Base-by-base conservation (phyloP, 2,113 vertebrate genomes). In the Solea solea region DNA sequence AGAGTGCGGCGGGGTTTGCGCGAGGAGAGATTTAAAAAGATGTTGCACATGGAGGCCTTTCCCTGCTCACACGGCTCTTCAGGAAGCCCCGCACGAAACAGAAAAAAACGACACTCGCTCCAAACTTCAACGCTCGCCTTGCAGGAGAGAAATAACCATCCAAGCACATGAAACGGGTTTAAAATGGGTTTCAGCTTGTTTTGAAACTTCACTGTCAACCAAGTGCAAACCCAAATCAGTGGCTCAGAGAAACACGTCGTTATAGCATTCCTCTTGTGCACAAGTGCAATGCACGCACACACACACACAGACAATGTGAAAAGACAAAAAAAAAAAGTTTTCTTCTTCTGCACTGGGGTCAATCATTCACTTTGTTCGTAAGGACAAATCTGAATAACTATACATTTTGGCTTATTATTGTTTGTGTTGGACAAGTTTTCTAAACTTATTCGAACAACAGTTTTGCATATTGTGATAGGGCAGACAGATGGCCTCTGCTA, bases 221-320 rank as follows among this genome's bases (percentile, higher is more conserved):
- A 41, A 50, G 62, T 46, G 51, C 71, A 71, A 74, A 45, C 63
- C 62, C 76, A 79, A 54, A 54, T 12, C 79, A 50, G 68, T 13
- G 64, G 62, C 62, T 69, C 25, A 80, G 64, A 76, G 69, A 76
- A 82, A 85, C 78, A 40, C 57, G 55, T 82, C 51, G 78, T 85
- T 76, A 73, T 53, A 48, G 57, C 59, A 72, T 82, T 89, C 72
- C 71, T 82, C 54, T 39, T 6, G 16, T 64, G 42, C 7, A 27
- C 5, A 39, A 13, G 7, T 68, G 57, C 64, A 55, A n/a, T 69
- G 15, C 39, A 45, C 44, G 46, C 45, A 71, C 34, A 57, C 64
- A 50, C n/a, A 42, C 7, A 14, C 54, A 57, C 16, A 40, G 44
- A 63, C 40, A 48, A 48, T 48, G 45, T 12, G 11, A 4, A 14